A percentile compares a stretch with the other conserved stretches of the same genome.
Conservation (phyloP, 2,888 invertebrate species). For the Branchipolynoe longqiensis region DNA sequence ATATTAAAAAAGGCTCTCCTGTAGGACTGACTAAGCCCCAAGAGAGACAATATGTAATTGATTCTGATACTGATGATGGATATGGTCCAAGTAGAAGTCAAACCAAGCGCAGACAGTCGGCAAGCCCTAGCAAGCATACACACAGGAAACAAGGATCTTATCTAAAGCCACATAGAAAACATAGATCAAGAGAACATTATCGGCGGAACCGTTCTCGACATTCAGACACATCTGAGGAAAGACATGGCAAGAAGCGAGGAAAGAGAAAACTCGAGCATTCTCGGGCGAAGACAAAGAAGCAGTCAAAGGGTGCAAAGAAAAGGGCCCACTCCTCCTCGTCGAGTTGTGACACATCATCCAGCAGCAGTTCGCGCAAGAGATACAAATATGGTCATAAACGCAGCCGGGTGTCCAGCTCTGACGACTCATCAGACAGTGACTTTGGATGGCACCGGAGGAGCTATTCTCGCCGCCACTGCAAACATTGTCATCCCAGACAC, state of each 20-base stretch:
- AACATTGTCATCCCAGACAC: neutral
- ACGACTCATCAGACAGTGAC: neutral
- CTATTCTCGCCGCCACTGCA: neutral
- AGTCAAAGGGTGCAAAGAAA: neutral
- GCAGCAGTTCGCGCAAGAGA: neutral
- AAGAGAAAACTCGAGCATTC: neutral
- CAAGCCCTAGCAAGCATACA: neutral
- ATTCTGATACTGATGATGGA: neutral
- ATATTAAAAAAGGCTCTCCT: too few relatives aligned
- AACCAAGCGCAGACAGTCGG: neutral
- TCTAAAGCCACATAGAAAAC: neutral
- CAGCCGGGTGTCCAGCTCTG: neutral
- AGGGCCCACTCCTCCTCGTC: neutral
- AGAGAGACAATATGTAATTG: too few relatives aligned
- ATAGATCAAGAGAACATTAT: neutral
- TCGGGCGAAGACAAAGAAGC: neutral
- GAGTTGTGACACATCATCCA: neutral
- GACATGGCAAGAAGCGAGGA: neutral
- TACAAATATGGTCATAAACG: too few relatives aligned
- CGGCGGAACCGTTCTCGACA: neutral
- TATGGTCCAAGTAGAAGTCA: neutral
- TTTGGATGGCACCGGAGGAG: neutral
- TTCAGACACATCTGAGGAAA: slow-evolving; percentile 5
- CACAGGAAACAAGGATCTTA: neutral
- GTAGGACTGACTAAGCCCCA: too few relatives aligned